Percentiles rank a stretch among this genome's conserved stretches.
These are phyloP conservation scores for Lagopus muta DNA, from an alignment of 2,113 vertebrate species.

Conservation along the genomic window DNA sequence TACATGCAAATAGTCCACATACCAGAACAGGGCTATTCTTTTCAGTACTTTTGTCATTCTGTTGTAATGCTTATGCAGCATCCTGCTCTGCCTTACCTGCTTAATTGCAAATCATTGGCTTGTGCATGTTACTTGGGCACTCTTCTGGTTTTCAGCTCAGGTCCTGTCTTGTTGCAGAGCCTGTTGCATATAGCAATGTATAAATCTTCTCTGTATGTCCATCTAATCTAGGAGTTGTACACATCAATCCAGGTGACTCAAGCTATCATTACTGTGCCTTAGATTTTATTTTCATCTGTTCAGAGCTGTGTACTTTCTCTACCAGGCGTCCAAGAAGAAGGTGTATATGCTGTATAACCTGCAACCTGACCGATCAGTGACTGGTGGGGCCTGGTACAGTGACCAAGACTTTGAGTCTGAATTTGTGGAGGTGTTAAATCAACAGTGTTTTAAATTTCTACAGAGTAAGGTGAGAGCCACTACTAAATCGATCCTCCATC, in stretches of 20 bases:
- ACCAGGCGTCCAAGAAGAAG: slow-evolving; percentile 97
- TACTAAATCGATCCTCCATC: background rate
- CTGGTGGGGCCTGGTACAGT: slow-evolving; percentile 97
- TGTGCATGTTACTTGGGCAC: background rate
- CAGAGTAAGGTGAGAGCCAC: slow-evolving; percentile 89
- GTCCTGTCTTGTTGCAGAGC: background rate
- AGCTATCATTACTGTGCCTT: background rate
- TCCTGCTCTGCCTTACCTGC: background rate
- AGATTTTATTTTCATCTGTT: background rate
- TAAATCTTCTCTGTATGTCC: background rate
- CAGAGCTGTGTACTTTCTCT: background rate
- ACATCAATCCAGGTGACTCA: background rate
- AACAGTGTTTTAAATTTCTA: slow-evolving; percentile 97
- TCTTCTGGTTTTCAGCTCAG: background rate
- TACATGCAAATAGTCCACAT: background rate
- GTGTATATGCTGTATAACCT: slow-evolving; percentile 98
- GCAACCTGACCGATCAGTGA: slow-evolving; percentile 95
- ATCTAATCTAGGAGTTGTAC: background rate
- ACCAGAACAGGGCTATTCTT: background rate
- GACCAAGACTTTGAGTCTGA: slow-evolving; percentile 99
- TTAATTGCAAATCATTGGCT: background rate
- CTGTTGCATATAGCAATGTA: background rate
- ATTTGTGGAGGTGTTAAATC: slow-evolving; percentile 98
- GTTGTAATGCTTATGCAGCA: background rate
- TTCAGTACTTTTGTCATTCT: background rate